A percentile compares a stretch with the other conserved stretches of the same genome.
phyloP scores from a whole-genome alignment of 2,888 invertebrate species.

The Perizoma affinitatum region DNA sequence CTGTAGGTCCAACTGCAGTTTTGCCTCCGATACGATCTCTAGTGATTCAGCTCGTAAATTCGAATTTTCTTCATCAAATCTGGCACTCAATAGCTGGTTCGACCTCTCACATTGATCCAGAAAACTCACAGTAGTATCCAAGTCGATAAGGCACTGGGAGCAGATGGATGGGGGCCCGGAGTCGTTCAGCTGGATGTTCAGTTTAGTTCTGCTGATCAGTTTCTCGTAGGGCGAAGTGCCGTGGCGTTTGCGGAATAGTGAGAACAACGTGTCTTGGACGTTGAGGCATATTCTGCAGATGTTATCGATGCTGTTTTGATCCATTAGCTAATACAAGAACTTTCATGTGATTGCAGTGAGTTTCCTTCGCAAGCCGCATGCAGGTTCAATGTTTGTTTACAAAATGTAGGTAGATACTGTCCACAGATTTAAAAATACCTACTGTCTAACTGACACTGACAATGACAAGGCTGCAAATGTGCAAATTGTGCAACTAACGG shows the following conservation, averaged over 20 bases:
- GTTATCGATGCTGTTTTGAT: constrained; percentile 38
- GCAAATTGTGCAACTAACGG: no score
- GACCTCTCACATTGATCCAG: constrained; percentile 58
- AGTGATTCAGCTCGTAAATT: constrained; percentile 7
- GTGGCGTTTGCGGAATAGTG: constrained; percentile 50
- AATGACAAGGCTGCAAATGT: no score
- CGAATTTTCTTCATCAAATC: constrained; percentile 26
- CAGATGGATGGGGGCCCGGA: constrained; percentile 58
- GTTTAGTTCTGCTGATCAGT: constrained; percentile 49
- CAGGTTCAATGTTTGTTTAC: no score
- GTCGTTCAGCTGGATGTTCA: constrained; percentile 51
- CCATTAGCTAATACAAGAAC: constrained; percentile 35
- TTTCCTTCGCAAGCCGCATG: no score
- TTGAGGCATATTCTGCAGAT: constrained; percentile 61
- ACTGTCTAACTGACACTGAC: no score
- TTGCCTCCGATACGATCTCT: constrained; percentile 2
- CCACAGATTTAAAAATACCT: no score
- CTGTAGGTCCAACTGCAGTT: neutral
- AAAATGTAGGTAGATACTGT: no score
- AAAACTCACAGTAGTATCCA: constrained; percentile 57
- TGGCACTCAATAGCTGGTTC: constrained; percentile 44
- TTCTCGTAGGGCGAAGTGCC: constrained; percentile 53
- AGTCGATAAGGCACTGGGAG: constrained; percentile 54
- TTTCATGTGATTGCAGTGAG: no score
- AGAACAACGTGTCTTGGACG: constrained; percentile 49